These are phyloP conservation scores for Drosophila takahashii DNA, from an alignment of 1,140 invertebrate species.

Conservation along the genomic window DNA sequence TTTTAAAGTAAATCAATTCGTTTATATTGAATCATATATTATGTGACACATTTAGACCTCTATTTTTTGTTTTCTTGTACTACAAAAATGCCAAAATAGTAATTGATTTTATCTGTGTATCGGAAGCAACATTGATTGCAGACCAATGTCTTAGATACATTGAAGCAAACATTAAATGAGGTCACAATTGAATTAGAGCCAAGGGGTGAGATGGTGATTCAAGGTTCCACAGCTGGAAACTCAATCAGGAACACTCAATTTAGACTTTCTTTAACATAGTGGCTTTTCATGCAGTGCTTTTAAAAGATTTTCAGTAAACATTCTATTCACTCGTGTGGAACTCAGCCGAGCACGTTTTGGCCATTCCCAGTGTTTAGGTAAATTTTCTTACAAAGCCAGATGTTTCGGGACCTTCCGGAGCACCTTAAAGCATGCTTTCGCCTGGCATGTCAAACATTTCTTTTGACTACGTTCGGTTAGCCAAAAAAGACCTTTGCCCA, in stretches of 20 bases:
- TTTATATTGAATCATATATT: no score
- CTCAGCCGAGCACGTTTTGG: constrained; percentile 20
- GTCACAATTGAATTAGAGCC: constrained; percentile 44
- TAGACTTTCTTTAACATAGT: constrained; percentile 7
- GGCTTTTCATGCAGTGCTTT: constrained; percentile 4
- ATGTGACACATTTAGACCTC: no score
- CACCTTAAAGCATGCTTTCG: constrained; percentile 12
- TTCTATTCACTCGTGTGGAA: constrained; percentile 33
- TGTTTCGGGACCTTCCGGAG: constrained; percentile 12
- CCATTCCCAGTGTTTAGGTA: constrained; percentile 12
- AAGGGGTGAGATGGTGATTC: constrained; percentile 15
- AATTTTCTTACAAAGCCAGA: constrained; percentile 18
- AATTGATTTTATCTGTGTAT: constrained; percentile 4
- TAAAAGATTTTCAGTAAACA: constrained; percentile 20
- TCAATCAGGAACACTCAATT: constrained; percentile 24
- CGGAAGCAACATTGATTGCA: constrained; percentile 28
- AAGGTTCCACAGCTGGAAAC: constrained; percentile 21
- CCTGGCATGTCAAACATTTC: constrained; percentile 41
- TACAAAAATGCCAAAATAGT: no score
- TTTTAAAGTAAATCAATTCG: no score
- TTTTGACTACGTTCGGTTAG: constrained; percentile 30
- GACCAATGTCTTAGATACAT: constrained; percentile 21
- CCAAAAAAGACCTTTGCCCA: constrained; percentile 12
- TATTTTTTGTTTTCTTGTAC: no score
- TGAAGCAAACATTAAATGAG: constrained; percentile 39